Percentiles rank a stretch among this genome's conserved stretches.
These are phyloP conservation scores for Lonchura striata DNA, from an alignment of 2,113 vertebrate genomes.

Conservation along the genomic window DNA sequence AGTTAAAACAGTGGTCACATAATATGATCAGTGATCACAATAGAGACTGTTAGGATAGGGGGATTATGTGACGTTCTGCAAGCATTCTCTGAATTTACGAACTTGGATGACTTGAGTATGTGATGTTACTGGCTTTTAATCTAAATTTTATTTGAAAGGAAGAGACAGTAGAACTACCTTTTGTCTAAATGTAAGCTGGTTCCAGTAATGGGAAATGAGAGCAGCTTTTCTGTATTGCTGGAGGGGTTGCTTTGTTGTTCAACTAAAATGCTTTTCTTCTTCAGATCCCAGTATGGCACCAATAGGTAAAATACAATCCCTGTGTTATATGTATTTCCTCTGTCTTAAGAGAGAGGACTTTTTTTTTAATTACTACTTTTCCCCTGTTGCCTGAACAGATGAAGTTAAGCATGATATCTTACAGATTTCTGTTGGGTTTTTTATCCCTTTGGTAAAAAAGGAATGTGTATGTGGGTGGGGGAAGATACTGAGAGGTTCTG, in stretches of 20 bases:
- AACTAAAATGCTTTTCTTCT: background rate
- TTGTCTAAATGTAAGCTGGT: background rate
- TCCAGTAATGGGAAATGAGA: background rate
- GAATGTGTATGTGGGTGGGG: accelerated
- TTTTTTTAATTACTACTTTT: background rate
- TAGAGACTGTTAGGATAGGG: background rate
- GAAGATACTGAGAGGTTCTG: background rate
- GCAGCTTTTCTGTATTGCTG: background rate
- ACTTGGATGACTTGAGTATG: background rate
- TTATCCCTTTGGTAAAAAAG: background rate
- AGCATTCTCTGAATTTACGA: background rate
- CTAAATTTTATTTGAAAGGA: background rate
- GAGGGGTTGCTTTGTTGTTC: background rate
- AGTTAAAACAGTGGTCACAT: background rate
- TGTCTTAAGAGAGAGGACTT: background rate
- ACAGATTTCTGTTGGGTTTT: background rate
- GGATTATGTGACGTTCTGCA: background rate
- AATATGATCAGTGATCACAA: background rate
- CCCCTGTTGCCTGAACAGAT: background rate
- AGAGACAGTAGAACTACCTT: background rate
- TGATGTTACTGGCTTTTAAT: background rate
- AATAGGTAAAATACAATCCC: background rate
- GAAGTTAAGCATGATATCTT: background rate
- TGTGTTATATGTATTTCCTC: background rate
- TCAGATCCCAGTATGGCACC: background rate